Percentiles rank a stretch among this genome's conserved stretches.
phyloP scores from a whole-genome alignment of 2,113 vertebrate species.

The Cranoglanis bouderius region DNA sequence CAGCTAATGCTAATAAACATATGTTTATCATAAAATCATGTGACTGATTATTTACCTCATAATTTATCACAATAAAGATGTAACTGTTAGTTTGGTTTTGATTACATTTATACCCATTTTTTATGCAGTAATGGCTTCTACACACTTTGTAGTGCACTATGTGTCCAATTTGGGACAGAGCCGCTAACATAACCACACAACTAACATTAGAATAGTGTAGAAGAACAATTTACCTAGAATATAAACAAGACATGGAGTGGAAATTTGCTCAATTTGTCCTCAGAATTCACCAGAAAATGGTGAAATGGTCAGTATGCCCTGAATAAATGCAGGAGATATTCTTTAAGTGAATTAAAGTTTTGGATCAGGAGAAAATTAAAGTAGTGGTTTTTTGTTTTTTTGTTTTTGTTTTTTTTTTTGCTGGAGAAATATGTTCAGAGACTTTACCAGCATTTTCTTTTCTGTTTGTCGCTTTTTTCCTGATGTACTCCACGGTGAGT shows the following conservation, averaged over 20 bases:
- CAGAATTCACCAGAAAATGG: not conserved
- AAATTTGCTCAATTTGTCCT: not conserved
- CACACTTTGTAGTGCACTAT: not conserved
- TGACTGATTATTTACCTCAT: not conserved
- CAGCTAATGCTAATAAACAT: not conserved
- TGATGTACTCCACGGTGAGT: slow-evolving; percentile 60
- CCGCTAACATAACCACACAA: not conserved
- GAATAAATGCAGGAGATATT: not conserved
- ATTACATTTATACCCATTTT: not conserved
- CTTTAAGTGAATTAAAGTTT: not conserved
- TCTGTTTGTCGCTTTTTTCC: slow-evolving; percentile 22
- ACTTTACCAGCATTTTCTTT: slow-evolving; percentile 44
- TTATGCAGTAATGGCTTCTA: not conserved
- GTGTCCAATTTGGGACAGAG: not conserved
- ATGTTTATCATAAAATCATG: not conserved
- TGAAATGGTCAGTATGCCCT: not conserved
- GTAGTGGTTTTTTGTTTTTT: not conserved
- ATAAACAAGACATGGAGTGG: not conserved
- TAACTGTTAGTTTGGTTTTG: not conserved
- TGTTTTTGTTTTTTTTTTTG: not conserved
- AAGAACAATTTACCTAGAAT: not conserved
- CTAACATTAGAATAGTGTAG: not conserved
- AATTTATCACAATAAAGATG: not conserved
- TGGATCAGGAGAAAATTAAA: not conserved
- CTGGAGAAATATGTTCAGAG: not conserved